Evolutionary conservation across 2,797 vertebrate genomes (phyloP).

Genomic region (Cuniculus paca): DNA sequence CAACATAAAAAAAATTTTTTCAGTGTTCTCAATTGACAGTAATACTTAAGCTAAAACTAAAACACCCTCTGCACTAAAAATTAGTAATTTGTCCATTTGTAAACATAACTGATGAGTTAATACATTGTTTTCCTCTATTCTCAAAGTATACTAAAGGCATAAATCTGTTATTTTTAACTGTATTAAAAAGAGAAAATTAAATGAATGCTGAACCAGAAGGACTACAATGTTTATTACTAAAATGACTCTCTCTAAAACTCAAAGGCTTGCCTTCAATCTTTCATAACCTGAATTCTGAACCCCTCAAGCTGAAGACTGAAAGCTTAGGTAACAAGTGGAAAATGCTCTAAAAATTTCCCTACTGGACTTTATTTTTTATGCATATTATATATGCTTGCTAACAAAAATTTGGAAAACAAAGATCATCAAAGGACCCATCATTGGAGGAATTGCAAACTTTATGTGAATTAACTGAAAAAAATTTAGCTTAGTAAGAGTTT

Average conservation of each 20-base stretch:
- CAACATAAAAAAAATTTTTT: background rate
- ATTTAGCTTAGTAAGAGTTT: background rate
- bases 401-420: background rate
- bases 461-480: background rate
- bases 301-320: background rate
- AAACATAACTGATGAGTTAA: background rate
- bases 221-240: background rate
- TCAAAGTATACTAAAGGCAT: background rate
- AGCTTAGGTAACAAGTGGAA: background rate
- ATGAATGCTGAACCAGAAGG: background rate
- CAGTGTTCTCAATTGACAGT: background rate
- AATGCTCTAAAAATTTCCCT: background rate
- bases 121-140: background rate
- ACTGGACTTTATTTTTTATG: background rate
- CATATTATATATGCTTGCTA: background rate
- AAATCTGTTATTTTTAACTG: background rate
- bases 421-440: background rate
- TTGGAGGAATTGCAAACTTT: background rate
- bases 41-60: conserved; percentile 22
- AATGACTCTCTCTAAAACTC: background rate
- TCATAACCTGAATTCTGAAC: background rate
- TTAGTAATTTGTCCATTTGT: conserved; percentile 47
- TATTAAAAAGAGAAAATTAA: background rate
- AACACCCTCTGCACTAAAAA: background rate
- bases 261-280: background rate